Evolutionary conservation across 2,113 vertebrate species (phyloP), one percentile per base, ranked within the genome.

Genomic region (Phylloscopus whistleri): DNA sequence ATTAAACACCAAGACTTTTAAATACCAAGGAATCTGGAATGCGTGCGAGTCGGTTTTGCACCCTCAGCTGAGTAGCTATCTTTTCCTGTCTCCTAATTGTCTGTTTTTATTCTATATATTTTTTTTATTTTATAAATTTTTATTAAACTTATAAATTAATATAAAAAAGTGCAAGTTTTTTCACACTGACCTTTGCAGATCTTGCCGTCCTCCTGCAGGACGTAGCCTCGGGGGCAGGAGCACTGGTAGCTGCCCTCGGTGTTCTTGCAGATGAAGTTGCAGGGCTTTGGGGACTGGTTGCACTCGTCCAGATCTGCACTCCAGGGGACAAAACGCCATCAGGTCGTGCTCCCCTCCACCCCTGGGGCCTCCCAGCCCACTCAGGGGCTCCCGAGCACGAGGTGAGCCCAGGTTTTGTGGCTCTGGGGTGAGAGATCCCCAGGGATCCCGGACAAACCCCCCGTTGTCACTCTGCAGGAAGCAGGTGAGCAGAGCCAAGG

Each of bases 201-300:
- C 95, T 99, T 99, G 73, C 99, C 98, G 3, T 99, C 98, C 14
- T 99, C 98, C 93, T 99, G 98, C 87, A 99, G 96, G 74, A 98
- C 91, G 97, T 99, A 99, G 26, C 99, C 99, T 67, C 98, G 96
- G 60, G 99, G 99, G 81, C 99, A 99, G 75, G 99, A 98, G 94
- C 99, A 99, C 64, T 99, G 98, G 98, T 99, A 99, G 96, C 99
- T 99, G 94, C 99, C 99, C 70, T 99, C 98, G 1, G 98, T 99
- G 97, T 99, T 99, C 97, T 99, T 99, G 97, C 99, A 99, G 97
- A 99, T 98, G 98, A 99, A 99, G 96, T 99, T 98, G 53, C 99
- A 99, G 0, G 98, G 99, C 62, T 98, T 98, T 2, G 99, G 99
- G 58, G 98, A 98, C 96, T 99, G 98, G 79, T 98, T 95, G 8